Evolutionary conservation across 2,797 vertebrate species (phyloP), one percentile per base, ranked within the genome.

Genomic region (Bradypus variegatus): DNA sequence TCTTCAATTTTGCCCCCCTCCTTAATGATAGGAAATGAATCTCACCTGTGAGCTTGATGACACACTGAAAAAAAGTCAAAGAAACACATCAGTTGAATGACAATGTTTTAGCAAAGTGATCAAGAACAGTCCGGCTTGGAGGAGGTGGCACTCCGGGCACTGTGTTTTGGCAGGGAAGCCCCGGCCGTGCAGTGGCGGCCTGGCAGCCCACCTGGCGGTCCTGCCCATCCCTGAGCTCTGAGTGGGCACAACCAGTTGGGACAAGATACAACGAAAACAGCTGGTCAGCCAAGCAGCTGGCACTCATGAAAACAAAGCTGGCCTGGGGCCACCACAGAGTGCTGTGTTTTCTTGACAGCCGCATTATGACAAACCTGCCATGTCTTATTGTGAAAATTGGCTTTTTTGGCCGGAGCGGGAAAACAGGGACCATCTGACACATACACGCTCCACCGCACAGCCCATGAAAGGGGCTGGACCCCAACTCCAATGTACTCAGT

Each of bases 251-350:
- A 77, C 21, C 41, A 50, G 31, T 33, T 19, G 38, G 11, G 18
- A 60, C 4, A 25, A 11, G 36, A 73, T 15, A 25, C 75, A 18
- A 27, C 19, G 89, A 45, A 53, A 60, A 29, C 2, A 10, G 41
- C 58, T 33, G 41, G 33, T n/a, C 14, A 1, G n/a, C 50, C 10
- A 6, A 29, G 70, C 0, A 1, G n/a, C n/a, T 62, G 62, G 67
- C 0, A 14, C 38, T 27, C 41, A 45, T 0, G 33, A 62, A 78
- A 27, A 88, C 7, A 5, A 64, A 72, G n/a, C 11, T 53, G 62
- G n/a, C 33, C 5, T 16, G 36, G 5, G 3, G 53, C n/a, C 80
- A 53, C 23, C 55, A 7, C 6, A 5, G 3, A 29, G 21, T 5
- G 36, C 21, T 23, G 82, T 14, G 41, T 50, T 36, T 60, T 78